These are phyloP conservation scores for Graphium colonna DNA, from an alignment of 2,888 invertebrate species.

Conservation along the genomic window DNA sequence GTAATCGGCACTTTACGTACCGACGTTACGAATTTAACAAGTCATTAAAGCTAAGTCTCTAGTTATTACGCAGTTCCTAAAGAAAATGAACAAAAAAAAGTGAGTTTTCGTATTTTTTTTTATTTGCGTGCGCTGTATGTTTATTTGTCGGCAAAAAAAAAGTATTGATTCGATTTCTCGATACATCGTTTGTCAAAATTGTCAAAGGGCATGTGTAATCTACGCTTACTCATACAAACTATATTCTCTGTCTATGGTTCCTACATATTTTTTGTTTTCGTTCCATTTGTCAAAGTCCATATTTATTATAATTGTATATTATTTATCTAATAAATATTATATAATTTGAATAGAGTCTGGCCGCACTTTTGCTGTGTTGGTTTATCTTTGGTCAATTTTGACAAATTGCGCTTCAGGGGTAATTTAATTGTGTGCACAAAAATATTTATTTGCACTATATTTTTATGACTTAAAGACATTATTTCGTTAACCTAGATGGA, in stretches of 20 bases:
- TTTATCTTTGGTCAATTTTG: no score
- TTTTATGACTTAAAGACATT: no score
- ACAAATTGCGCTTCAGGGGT: no score
- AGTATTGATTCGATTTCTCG: background rate
- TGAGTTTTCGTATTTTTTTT: constrained; percentile 10
- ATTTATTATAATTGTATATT: no score
- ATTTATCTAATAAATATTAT: no score
- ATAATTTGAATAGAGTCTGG: no score
- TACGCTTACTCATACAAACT: background rate
- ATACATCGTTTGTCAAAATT: constrained; percentile 7
- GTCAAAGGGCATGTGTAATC: background rate
- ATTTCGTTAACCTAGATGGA: constrained; percentile 20
- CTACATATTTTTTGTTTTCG: background rate
- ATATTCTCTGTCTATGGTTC: no score
- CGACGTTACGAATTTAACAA: constrained; percentile 53
- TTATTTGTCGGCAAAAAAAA: background rate
- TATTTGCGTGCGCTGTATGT: background rate
- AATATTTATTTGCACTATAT: no score
- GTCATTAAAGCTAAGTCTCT: constrained; percentile 46
- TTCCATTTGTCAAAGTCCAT: constrained; percentile 2
- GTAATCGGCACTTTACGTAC: constrained; percentile 18
- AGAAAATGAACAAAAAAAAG: constrained; percentile 41
- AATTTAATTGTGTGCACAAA: no score
- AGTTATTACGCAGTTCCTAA: constrained; percentile 61
- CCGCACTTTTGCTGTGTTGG: no score